These are phyloP conservation scores for Hippocampus zosterae DNA, from an alignment of 2,113 vertebrate genomes.

Conservation along the genomic window DNA sequence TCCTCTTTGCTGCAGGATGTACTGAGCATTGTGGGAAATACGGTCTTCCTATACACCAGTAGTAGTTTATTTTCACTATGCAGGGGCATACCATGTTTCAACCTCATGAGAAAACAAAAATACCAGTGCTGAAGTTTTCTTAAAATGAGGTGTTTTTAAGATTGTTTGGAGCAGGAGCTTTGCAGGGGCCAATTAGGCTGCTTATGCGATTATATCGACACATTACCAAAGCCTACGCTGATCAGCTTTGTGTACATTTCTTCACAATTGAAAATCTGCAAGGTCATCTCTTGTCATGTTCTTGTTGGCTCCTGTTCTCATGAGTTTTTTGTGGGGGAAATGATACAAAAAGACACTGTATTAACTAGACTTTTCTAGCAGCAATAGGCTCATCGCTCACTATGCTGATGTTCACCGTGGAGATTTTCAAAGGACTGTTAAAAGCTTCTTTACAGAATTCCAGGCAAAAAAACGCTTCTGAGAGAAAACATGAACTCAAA, in stretches of 20 bases:
- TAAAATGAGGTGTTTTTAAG: not conserved
- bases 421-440: too few relatives aligned
- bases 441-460: too few relatives aligned
- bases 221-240: conserved; percentile 33
- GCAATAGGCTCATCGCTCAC: too few relatives aligned
- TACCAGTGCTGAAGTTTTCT: not conserved
- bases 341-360: too few relatives aligned
- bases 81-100: not conserved
- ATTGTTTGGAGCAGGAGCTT: not conserved
- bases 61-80: not conserved
- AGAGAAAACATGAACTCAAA: too few relatives aligned
- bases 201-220: conserved; percentile 31
- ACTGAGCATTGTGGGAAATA: conserved; percentile 10
- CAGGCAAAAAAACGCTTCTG: too few relatives aligned
- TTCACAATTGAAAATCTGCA: conserved; percentile 21
- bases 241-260: conserved; percentile 31
- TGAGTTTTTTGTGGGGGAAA: not conserved
- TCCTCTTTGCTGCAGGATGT: conserved; percentile 41
- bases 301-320: not conserved
- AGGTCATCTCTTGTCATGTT: conserved; percentile 22
- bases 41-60: conserved; percentile 7
- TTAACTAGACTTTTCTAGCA: too few relatives aligned
- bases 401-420: too few relatives aligned
- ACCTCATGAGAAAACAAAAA: not conserved
- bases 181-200: conserved; percentile 9